These are phyloP conservation scores for Drosophila trapezifrons DNA, from an alignment of 1,140 invertebrate genomes.

Conservation along the genomic window DNA sequence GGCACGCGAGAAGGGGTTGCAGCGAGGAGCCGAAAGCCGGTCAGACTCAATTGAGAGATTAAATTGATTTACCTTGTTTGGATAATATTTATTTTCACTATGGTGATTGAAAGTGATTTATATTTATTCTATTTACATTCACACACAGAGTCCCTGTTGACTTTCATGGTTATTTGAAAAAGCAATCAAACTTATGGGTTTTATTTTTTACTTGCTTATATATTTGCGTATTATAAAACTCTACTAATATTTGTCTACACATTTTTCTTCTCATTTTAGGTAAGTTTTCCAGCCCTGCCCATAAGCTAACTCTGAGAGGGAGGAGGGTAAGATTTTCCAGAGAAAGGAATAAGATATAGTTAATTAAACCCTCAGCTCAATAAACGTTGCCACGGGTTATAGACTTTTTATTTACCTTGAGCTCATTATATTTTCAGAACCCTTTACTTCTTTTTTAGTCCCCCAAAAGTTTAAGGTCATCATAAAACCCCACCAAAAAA, in stretches of 20 bases:
- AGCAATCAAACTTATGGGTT: conserved; percentile 4
- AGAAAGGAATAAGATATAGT: not conserved
- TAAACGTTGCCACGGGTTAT: conserved; percentile 15
- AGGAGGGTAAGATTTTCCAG: conserved; percentile 25
- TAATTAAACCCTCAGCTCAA: conserved; percentile 12
- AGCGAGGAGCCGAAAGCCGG: conserved; percentile 7
- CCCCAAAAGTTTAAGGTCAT: conserved; percentile 38
- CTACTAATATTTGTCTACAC: not conserved
- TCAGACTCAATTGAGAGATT: conserved; percentile 50
- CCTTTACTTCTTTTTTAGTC: conserved; percentile 8
- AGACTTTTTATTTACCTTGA: conserved; percentile 17
- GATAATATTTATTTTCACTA: conserved; percentile 48
- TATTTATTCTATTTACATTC: conserved; percentile 31
- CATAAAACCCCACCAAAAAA: conserved; percentile 16
- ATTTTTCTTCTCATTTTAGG: conserved; percentile 29
- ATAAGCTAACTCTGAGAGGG: not conserved
- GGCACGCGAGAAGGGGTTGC: conserved; percentile 20
- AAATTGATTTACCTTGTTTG: conserved; percentile 50
- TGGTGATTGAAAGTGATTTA: conserved; percentile 51
- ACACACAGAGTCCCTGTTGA: conserved; percentile 12
- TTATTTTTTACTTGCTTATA: not conserved
- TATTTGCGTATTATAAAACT: not conserved
- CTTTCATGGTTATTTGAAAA: conserved; percentile 13
- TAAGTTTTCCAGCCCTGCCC: conserved; percentile 19
- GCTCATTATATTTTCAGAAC: conserved; percentile 17